Conservation (phyloP, 1,140 invertebrate species). For the Ruditapes philippinarum region DNA sequence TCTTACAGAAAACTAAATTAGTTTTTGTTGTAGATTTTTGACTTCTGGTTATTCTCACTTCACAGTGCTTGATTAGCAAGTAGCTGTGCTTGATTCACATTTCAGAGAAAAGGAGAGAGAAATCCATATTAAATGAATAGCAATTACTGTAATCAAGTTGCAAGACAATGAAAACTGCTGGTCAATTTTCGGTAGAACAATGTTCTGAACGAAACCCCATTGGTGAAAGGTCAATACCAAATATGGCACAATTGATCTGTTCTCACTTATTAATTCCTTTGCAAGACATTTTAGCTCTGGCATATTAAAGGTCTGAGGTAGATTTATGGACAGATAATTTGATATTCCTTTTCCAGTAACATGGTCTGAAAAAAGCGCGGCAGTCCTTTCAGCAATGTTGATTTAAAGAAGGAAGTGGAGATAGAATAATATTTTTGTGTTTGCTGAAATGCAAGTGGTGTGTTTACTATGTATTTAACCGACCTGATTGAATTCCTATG, state of each 20-base stretch:
- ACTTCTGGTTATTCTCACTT: neutral
- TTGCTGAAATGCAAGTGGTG: neutral
- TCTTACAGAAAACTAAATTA: too few relatives aligned
- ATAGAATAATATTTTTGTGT: neutral
- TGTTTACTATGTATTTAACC: neutral
- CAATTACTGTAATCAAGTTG: constrained; percentile 22
- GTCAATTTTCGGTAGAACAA: constrained; percentile 19
- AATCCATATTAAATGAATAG: constrained; percentile 25
- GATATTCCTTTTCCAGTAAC: neutral
- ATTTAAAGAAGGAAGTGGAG: neutral
- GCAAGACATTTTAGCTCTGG: neutral
- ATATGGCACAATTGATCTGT: constrained; percentile 16
- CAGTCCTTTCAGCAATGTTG: neutral
- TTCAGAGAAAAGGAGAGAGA: neutral
- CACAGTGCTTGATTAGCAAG: neutral
- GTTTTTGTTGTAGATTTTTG: neutral
- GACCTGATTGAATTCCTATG: neutral
- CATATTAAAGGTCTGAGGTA: neutral
- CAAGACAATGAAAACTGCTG: constrained; percentile 6
- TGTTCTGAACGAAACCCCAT: neutral
- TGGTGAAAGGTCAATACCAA: constrained; percentile 8
- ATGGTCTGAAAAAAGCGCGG: too few relatives aligned
- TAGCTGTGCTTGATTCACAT: neutral
- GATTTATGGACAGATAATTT: neutral
- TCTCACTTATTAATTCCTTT: neutral